These are phyloP conservation scores for Bubo scandiacus DNA, from an alignment of 2,113 vertebrate species.

Conservation along the genomic window DNA sequence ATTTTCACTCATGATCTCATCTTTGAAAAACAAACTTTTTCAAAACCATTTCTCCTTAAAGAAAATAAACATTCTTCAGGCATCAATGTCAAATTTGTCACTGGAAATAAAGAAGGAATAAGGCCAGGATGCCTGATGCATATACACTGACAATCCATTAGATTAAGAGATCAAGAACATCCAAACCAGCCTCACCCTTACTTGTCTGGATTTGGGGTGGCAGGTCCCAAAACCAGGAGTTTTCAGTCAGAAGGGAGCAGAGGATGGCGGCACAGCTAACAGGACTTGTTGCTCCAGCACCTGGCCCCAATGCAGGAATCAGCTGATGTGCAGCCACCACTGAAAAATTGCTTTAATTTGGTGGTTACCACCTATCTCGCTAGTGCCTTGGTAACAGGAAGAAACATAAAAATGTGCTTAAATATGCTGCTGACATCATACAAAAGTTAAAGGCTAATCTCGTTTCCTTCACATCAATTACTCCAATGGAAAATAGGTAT, in stretches of 20 bases:
- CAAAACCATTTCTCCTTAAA: conserved; percentile 50
- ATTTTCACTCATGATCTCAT: conserved; percentile 43
- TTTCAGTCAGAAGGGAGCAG: neutral
- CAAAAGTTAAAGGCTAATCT: neutral
- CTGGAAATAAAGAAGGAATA: neutral
- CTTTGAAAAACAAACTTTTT: neutral
- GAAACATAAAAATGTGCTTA: neutral
- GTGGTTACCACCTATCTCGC: neutral
- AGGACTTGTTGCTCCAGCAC: neutral
- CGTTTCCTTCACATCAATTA: neutral
- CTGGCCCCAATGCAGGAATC: neutral
- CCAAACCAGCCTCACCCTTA: neutral
- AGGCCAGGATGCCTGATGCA: neutral
- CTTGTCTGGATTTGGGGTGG: neutral
- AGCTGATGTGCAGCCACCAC: neutral
- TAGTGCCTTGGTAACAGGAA: neutral
- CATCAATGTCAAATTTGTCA: conserved; percentile 53
- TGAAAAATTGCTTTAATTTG: neutral
- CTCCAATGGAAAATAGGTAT: neutral
- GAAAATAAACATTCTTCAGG: conserved; percentile 59
- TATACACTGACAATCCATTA: neutral
- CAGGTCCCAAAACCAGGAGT: neutral
- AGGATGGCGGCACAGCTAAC: neutral
- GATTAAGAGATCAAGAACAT: neutral
- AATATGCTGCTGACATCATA: neutral